phyloP scores from a whole-genome alignment of 2,888 invertebrate species.

The Pheosia gnoma region DNA sequence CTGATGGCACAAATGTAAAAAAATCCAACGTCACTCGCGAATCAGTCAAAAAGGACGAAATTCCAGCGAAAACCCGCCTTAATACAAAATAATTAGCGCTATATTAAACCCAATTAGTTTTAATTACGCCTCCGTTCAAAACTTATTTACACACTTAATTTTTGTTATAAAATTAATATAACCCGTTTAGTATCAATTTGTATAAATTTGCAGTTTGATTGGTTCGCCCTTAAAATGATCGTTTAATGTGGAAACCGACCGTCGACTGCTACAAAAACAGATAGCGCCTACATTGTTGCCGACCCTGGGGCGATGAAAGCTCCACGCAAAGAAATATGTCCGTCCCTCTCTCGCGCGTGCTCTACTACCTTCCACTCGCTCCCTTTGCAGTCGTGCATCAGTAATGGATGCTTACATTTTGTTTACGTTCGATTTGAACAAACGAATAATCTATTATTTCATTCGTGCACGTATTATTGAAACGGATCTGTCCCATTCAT shows the following conservation, averaged over 20 bases:
- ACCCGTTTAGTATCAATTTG: constrained; percentile 84
- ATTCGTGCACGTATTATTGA: constrained; percentile 84
- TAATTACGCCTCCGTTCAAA: constrained; percentile 78
- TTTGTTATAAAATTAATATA: constrained; percentile 85
- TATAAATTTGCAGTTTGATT: constrained; percentile 83
- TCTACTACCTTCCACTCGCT: constrained; percentile 35
- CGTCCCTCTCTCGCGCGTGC: constrained; percentile 53
- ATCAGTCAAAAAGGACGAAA: constrained; percentile 69
- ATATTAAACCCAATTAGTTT: constrained; percentile 82
- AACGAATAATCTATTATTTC: constrained; percentile 85
- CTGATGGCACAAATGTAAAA: constrained; percentile 20
- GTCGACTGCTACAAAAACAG: constrained; percentile 81
- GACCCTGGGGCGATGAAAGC: constrained; percentile 35
- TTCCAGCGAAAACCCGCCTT: constrained; percentile 69
- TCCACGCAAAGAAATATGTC: constrained; percentile 43
- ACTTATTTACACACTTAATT: constrained; percentile 84
- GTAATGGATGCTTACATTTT: constrained; percentile 82
- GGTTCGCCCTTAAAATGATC: constrained; percentile 83
- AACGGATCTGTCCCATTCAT: constrained; percentile 75
- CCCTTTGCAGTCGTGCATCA: constrained; percentile 60
- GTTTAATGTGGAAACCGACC: constrained; percentile 80
- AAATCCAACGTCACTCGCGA: constrained; percentile 47
- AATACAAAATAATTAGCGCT: constrained; percentile 80
- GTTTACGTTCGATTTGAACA: constrained; percentile 83
- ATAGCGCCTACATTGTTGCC: constrained; percentile 57